phyloP scores from a whole-genome alignment of 2,888 invertebrate genomes.

The Cecidostiba fungosa region DNA sequence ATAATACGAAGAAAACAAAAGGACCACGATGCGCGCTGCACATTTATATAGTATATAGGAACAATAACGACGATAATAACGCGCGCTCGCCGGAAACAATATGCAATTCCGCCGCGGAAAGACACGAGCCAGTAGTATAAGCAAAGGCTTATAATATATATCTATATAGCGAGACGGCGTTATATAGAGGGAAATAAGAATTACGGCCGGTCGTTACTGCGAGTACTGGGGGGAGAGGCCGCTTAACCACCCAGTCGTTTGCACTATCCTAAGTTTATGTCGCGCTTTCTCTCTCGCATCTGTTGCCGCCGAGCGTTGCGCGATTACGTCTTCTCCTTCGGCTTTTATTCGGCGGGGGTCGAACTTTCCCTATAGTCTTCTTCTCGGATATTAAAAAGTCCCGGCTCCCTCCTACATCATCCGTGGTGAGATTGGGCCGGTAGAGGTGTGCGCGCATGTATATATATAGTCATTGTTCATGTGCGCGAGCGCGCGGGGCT shows the following conservation, averaged over 20 bases:
- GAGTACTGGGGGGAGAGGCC: background rate
- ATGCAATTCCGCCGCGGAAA: constrained; percentile 30
- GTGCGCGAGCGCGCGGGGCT: too few relatives aligned
- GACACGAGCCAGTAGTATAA: background rate
- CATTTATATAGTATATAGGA: background rate
- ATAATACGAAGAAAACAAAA: background rate
- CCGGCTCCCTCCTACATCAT: constrained; percentile 57
- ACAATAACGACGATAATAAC: constrained; percentile 17
- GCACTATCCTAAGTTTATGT: constrained; percentile 72
- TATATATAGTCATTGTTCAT: constrained; percentile 45
- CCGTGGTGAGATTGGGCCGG: constrained; percentile 43
- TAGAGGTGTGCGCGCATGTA: background rate
- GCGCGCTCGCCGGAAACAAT: constrained; percentile 22
- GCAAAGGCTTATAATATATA: background rate
- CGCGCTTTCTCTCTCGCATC: constrained; percentile 68
- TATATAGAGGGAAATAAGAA: constrained; percentile 66
- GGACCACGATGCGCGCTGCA: background rate
- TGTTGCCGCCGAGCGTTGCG: constrained; percentile 72
- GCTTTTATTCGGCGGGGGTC: constrained; percentile 21
- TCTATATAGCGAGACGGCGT: background rate
- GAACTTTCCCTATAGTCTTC: constrained; percentile 43
- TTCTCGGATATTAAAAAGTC: constrained; percentile 60
- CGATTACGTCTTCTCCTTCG: constrained; percentile 52
- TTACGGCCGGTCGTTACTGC: constrained; percentile 66
- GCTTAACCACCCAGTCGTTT: constrained; percentile 69